Base-by-base conservation (phyloP, 1,140 invertebrate species). In the Sitophilus oryzae region DNA sequence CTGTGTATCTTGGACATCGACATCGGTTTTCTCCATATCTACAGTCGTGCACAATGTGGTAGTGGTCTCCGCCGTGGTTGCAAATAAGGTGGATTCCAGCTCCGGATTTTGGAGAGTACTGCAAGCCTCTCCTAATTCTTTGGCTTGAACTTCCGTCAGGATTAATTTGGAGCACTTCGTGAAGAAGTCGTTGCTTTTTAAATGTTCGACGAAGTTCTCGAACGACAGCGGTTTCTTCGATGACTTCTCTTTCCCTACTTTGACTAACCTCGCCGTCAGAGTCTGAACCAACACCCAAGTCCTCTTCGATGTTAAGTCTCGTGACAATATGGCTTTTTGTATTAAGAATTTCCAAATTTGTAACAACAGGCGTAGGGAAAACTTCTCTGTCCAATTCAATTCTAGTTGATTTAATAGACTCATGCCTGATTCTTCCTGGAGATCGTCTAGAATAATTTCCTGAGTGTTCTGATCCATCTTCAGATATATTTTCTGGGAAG, bases 41-140 rank as follows among this genome's bases (percentile, higher is more conserved):
- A 22, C 52, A 54, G 35, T 54, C 52, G 25, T 54, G 52, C 23
- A 54, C 14, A 19, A 54, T 21, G 36, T 54, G 52, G 42, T 36
- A 54, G 52, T 54, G 52, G 22, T 47, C 45, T 14, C 52, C 52
- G 15, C 41, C 15, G 4, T 43, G 18, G 41, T 43, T 43, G 3
- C 4, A 3, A 19, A 43, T 43, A 6, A 11, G 5, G 18, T 19
- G 14, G 42, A 10, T 9, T 15, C 18, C 21, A 8, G 10, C 42
- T n/a, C 42, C 16, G 14, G 14, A 1, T 44, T 20, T 1, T 21
- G 42, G 15, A 22, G 15, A 20, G 11, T 19, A 4, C 15, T n/a
- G 14, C 41, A 19, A 43, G 41, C 18, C 41, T 43, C 21, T n/a
- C n/a, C n/a, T n/a, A n/a, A n/a, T n/a, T n/a, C n/a, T n/a, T n/a